Evolutionary conservation across 2,113 vertebrate species (phyloP).

Genomic region (Mobula hypostoma): DNA sequence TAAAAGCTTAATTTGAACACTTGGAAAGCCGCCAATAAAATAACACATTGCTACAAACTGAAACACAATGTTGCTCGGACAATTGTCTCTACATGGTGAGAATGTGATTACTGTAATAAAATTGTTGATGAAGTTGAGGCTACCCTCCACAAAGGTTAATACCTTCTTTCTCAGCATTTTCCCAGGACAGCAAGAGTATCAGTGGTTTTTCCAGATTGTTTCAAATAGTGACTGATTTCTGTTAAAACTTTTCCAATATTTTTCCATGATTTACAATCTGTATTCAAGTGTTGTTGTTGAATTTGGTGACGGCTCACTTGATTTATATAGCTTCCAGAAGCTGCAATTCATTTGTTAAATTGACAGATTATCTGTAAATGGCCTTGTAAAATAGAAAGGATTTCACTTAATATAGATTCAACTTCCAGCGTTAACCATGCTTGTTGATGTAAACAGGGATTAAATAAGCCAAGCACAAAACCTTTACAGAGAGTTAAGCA

Average conservation of each 20-base stretch:
- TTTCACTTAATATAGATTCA: not conserved
- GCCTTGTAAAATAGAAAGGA: slow-evolving; percentile 10
- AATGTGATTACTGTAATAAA: not conserved
- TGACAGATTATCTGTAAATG: slow-evolving; percentile 27
- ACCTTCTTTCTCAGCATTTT: too few relatives aligned
- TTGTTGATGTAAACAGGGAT: not conserved
- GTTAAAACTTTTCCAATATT: not conserved
- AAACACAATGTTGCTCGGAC: not conserved
- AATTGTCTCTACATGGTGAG: not conserved
- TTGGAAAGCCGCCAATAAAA: not conserved
- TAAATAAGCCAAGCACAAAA: not conserved
- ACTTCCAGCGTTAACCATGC: not conserved
- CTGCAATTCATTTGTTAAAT: slow-evolving; percentile 24
- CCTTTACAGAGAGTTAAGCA: not conserved
- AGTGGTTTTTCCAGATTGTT: not conserved
- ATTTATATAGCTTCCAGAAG: not conserved
- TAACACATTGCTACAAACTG: not conserved
- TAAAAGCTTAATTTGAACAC: not conserved
- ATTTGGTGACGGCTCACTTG: not conserved
- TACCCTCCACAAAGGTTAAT: not conserved
- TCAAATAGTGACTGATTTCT: not conserved
- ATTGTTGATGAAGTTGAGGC: not conserved
- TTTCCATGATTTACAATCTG: not conserved
- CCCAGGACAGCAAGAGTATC: not conserved
- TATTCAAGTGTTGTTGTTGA: not conserved